Evolutionary conservation across 2,888 invertebrate species (phyloP).

Genomic region (Oscheius sp.): DNA sequence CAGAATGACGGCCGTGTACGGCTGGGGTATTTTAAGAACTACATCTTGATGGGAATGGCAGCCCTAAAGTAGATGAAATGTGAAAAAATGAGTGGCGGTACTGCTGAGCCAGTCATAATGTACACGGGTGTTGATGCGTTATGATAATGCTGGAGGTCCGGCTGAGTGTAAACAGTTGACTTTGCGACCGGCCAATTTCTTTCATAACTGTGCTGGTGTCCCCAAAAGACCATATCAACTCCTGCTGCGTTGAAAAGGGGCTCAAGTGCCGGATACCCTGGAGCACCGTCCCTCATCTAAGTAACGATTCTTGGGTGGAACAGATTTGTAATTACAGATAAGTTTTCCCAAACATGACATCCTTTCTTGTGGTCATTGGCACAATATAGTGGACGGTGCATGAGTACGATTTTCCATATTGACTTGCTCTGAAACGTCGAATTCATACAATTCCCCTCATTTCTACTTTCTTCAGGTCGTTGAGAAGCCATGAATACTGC

Average conservation of each 20-base stretch:
- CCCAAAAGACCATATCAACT: constrained; percentile 93
- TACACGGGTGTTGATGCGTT: constrained; percentile 54
- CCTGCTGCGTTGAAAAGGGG: constrained; percentile 86
- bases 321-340: constrained; percentile 9
- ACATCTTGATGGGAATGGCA: constrained; percentile 30
- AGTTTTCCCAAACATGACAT: constrained; percentile 39
- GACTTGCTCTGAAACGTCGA: constrained; percentile 69
- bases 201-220: constrained; percentile 97
- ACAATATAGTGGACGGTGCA: constrained; percentile 91
- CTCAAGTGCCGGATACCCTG: constrained; percentile 79
- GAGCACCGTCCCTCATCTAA: constrained; percentile 41
- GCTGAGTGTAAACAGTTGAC: constrained; percentile 74
- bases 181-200: constrained; percentile 92
- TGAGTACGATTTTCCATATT: constrained; percentile 88
- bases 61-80: constrained; percentile 7
- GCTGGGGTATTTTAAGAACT: constrained; percentile 34
- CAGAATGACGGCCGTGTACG: constrained; percentile 42
- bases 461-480: constrained; percentile 57
- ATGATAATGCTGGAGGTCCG: constrained; percentile 37
- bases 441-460: not conserved
- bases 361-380: constrained; percentile 78
- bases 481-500: constrained; percentile 68
- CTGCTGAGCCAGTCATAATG: constrained; percentile 50
- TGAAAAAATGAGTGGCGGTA: not conserved
- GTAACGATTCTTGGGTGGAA: not conserved